Evolutionary conservation across 1,140 invertebrate genomes (phyloP).

Genomic region (Tetramorium alpestre): DNA sequence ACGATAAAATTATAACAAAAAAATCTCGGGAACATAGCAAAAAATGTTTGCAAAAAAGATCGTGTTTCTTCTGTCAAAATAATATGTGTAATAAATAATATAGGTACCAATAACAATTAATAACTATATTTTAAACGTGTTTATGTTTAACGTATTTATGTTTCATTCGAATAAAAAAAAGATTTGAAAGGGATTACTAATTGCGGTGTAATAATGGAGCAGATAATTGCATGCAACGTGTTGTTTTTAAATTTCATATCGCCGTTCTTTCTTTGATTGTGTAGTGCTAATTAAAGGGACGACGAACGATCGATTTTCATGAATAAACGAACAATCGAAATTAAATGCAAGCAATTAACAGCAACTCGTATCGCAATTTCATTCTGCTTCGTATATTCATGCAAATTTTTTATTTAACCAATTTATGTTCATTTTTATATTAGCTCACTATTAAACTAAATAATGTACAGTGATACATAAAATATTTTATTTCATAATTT

Average conservation of each 20-base stretch:
- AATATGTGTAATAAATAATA: background rate
- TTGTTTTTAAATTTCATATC: constrained; percentile 60
- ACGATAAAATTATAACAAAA: background rate
- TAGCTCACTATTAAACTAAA: background rate
- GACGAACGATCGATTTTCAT: constrained; percentile 48
- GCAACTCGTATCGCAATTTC: constrained; percentile 22
- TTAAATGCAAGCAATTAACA: constrained; percentile 57
- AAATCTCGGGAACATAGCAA: background rate
- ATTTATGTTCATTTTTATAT: constrained; percentile 1
- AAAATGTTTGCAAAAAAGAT: background rate
- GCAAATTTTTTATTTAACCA: constrained; percentile 26
- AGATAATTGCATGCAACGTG: constrained; percentile 29
- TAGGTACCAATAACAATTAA: background rate
- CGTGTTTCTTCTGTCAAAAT: background rate
- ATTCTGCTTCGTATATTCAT: background rate
- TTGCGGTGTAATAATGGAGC: constrained; percentile 42
- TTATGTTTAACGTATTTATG: constrained; percentile 21
- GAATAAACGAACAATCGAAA: constrained; percentile 52
- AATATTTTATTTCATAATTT: background rate
- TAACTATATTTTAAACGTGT: background rate
- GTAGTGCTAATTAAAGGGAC: constrained; percentile 33
- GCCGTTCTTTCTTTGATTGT: constrained; percentile 21
- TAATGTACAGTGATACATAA: background rate
- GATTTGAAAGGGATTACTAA: constrained; percentile 27
- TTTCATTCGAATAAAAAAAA: constrained; percentile 35